Percentiles rank a stretch among this genome's conserved stretches.
Conservation (phyloP, 2,888 invertebrate genomes). For the Tipula helvola region DNA sequence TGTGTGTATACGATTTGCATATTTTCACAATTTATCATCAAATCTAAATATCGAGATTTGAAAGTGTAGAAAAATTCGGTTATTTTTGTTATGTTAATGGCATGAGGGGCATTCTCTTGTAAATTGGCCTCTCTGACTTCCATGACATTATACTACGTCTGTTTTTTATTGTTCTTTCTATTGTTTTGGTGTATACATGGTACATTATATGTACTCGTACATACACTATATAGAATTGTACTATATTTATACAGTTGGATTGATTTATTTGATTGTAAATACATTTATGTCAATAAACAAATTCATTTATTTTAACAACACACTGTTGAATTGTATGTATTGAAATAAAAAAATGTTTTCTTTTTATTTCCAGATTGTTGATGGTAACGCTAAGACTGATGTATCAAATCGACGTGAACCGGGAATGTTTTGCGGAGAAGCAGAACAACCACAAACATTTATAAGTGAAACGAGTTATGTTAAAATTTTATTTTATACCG, state of each 20-base stretch:
- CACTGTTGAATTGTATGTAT: background rate
- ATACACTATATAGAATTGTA: background rate
- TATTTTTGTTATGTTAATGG: background rate
- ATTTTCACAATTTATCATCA: background rate
- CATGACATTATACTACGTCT: background rate
- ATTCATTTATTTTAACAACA: background rate
- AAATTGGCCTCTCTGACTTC: background rate
- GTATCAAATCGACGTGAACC: slow-evolving; percentile 79
- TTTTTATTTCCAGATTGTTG: slow-evolving; percentile 58
- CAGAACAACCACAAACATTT: slow-evolving; percentile 87
- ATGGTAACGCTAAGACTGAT: slow-evolving; percentile 81
- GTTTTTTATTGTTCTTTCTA: background rate
- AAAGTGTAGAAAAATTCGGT: background rate
- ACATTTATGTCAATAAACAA: background rate
- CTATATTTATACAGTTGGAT: background rate
- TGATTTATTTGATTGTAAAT: background rate
- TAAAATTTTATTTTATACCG: slow-evolving; percentile 80
- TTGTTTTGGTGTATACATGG: background rate
- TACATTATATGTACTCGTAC: background rate
- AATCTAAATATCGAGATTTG: background rate
- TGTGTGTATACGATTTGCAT: background rate
- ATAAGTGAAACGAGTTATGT: slow-evolving; percentile 91
- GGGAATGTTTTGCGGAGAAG: slow-evolving; percentile 86
- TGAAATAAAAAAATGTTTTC: background rate
- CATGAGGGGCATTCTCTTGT: background rate